Conservation (phyloP, 2,113 vertebrate genomes). For the Heterocephalus glaber region DNA sequence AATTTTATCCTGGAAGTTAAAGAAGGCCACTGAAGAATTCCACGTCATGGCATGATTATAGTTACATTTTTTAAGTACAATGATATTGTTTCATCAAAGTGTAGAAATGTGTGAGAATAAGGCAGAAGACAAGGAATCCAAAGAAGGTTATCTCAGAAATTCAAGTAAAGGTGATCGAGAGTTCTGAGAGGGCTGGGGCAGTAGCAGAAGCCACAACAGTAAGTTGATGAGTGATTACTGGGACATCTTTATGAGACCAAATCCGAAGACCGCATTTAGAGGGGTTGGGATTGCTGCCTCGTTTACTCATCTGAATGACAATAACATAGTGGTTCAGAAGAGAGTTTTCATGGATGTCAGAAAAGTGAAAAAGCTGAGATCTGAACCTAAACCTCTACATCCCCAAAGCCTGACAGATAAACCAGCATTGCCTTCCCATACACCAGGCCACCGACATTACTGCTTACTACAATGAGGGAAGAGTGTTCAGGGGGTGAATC, state of each 20-base stretch:
- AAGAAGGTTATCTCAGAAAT: neutral
- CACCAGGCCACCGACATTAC: neutral
- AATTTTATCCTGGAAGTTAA: neutral
- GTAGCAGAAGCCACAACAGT: rapidly evolving
- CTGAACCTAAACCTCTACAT: neutral
- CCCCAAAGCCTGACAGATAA: neutral
- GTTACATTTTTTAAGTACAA: neutral
- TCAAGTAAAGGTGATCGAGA: neutral
- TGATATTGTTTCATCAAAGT: neutral
- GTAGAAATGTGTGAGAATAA: neutral
- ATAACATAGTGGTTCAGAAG: neutral
- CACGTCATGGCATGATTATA: neutral
- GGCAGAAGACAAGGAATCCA: neutral
- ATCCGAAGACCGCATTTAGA: neutral
- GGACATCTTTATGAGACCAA: neutral
- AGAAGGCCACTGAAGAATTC: neutral
- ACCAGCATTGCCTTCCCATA: neutral
- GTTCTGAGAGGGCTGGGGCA: neutral
- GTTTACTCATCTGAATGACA: neutral
- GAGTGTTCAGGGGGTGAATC: neutral
- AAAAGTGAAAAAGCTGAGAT: neutral
- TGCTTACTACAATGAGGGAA: neutral
- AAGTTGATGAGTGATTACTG: neutral
- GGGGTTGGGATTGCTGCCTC: neutral
- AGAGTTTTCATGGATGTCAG: slow-evolving; percentile 3